Percentiles rank a stretch among this genome's conserved stretches.
Evolutionary conservation across 2,113 vertebrate genomes (phyloP).

Genomic region (Nanger granti): DNA sequence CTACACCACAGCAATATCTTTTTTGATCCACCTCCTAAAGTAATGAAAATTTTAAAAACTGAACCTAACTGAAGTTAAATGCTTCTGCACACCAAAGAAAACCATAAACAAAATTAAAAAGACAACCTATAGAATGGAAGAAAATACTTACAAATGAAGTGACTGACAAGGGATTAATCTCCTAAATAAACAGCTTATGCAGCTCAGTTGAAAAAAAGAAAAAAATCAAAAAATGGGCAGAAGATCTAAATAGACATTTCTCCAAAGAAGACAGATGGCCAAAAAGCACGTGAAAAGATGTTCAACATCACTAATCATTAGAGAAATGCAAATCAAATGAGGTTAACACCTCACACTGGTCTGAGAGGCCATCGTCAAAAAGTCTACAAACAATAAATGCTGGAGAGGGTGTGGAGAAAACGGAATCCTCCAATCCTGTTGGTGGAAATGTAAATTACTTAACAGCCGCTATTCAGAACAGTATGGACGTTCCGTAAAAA

Average conservation of each 20-base stretch:
- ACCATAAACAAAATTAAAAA: neutral
- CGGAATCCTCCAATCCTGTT: neutral
- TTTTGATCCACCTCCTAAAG: neutral
- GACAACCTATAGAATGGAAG: neutral
- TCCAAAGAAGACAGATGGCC: neutral
- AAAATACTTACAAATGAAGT: neutral
- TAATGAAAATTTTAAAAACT: neutral
- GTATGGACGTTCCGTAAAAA: neutral
- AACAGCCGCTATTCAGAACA: neutral
- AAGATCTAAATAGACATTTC: neutral
- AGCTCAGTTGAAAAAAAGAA: neutral
- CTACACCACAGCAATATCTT: neutral
- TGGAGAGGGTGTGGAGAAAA: neutral
- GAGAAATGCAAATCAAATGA: neutral
- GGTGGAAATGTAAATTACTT: neutral
- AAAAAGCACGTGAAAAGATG: neutral
- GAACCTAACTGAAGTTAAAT: neutral
- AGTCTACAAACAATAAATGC: neutral
- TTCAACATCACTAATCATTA: neutral
- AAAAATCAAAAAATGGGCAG: neutral
- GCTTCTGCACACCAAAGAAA: neutral
- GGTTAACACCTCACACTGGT: neutral
- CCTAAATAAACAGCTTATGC: neutral
- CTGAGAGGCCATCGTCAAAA: neutral
- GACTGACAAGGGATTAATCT: neutral